A percentile compares a stretch with the other conserved stretches of the same genome.
Conservation (phyloP, 2,797 vertebrate species). For the Protosalanx chinensis region DNA sequence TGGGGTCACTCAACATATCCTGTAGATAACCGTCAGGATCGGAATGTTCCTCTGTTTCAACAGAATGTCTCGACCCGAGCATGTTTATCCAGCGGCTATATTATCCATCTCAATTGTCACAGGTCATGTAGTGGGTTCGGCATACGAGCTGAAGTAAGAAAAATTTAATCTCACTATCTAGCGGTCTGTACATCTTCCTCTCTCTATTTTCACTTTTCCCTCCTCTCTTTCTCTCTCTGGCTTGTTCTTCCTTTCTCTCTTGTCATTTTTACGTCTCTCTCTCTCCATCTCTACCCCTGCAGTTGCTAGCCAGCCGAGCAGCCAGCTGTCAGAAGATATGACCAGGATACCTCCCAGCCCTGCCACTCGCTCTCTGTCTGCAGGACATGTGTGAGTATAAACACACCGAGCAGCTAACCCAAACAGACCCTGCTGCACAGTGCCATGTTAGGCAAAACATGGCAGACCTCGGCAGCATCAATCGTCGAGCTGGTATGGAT, state of each 20-base stretch:
- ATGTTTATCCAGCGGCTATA: constrained; percentile 5
- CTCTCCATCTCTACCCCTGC: constrained; percentile 15
- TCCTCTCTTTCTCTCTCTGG: constrained; percentile 1
- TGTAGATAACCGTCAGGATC: constrained; percentile 23
- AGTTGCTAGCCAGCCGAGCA: not conserved
- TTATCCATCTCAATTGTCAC: constrained; percentile 9
- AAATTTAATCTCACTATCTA: not conserved
- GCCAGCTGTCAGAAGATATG: constrained; percentile 21
- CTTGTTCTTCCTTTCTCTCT: not conserved
- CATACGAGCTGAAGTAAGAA: not conserved
- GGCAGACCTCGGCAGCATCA: constrained; percentile 33
- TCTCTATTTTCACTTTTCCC: not conserved
- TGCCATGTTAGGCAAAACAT: constrained; percentile 48
- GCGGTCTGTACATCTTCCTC: not conserved
- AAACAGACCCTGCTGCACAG: constrained; percentile 41
- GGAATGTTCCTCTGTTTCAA: constrained; percentile 5
- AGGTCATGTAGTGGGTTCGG: not conserved
- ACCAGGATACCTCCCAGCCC: constrained; percentile 24
- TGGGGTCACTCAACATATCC: constrained; percentile 8
- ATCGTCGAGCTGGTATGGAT: constrained; percentile 39
- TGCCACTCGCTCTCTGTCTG: constrained; percentile 1
- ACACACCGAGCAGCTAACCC: constrained; percentile 46
- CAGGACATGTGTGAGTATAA: constrained; percentile 36
- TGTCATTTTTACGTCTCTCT: constrained; percentile 9
- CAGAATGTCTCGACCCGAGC: not conserved